Percentiles rank a stretch among this genome's conserved stretches.
Evolutionary conservation across 2,113 vertebrate genomes (phyloP).

Genomic region (Callipepla californica): DNA sequence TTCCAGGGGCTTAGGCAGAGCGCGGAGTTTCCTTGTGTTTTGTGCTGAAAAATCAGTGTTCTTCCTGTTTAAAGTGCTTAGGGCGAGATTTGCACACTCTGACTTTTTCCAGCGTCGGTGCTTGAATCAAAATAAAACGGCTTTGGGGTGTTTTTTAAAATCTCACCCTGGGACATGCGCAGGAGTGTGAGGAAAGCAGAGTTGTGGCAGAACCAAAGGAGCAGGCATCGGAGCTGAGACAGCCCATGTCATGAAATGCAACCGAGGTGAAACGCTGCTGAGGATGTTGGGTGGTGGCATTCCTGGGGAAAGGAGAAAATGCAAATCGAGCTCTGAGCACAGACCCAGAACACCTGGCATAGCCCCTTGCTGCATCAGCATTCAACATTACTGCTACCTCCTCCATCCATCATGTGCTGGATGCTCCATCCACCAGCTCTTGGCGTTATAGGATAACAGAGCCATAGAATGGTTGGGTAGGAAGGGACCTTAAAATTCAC

Average conservation of each 20-base stretch:
- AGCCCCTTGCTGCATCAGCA: accelerated
- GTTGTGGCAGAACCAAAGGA: accelerated
- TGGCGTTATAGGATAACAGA: not conserved
- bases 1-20: slow-evolving; percentile 8
- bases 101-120: not conserved
- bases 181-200: accelerated
- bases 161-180: accelerated
- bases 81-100: not conserved
- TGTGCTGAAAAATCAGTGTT: not conserved
- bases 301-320: accelerated
- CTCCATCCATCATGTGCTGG: not conserved
- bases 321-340: no score
- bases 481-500: no score
- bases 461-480: no score
- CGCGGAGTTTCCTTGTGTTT: accelerated
- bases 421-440: not conserved
- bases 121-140: not conserved
- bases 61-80: not conserved
- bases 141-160: not conserved
- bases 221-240: accelerated
- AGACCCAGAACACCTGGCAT: accelerated
- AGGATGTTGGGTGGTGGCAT: accelerated
- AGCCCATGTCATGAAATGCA: accelerated
- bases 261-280: accelerated
- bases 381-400: not conserved